Base-by-base conservation (phyloP, 2,797 vertebrate genomes). In the Synanceia verrucosa region DNA sequence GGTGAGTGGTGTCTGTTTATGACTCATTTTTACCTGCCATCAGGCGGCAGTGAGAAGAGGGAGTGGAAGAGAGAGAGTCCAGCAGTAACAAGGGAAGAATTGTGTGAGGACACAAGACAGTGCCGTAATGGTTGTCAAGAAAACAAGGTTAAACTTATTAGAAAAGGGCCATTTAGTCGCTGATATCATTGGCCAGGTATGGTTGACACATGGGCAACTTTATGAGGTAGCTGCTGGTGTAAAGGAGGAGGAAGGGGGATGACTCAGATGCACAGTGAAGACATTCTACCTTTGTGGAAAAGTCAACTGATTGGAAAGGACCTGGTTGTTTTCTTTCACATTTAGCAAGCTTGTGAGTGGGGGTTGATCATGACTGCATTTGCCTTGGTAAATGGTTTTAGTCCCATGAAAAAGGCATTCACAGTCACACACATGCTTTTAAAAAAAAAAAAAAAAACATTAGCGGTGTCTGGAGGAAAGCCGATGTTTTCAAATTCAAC, bases 1-100 rank as follows among this genome's bases (percentile, higher is more conserved):
- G 85, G 76, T 88, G 90, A 89, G 86, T 84, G 79, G 70, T 85
- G 86, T 89, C 85, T 86, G 81, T 92, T 90, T 86, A 87, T 94
- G 93, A 94, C 88, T 93, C 88, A 93, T 88, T 93, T 87, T 73
- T 91, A 93, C 93, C 91, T 94, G 91, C 86, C 65, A 84, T 89
- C 84, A 85, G 83, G 84, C 63, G 58, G 69, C 64, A 78, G 74
- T 75, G 83, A 86, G 78, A 82, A 58, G 67, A 76, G 75, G 76
- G 68, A 67, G 72, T 60, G 78, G 55, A 82, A 65, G 73, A 73
- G 72, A 55, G 78, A 67, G 75, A 76, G 70, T 52, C 53, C 81
- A 57, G 58, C 18, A 43, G 65, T 86, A 91, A 93, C 91, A 93
- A 92, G 86, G 86, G 80, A 69, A 66, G 84, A 88, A 89, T 85